phyloP scores from a whole-genome alignment of 1,140 invertebrate species.

The Teleogryllus occipitalis region DNA sequence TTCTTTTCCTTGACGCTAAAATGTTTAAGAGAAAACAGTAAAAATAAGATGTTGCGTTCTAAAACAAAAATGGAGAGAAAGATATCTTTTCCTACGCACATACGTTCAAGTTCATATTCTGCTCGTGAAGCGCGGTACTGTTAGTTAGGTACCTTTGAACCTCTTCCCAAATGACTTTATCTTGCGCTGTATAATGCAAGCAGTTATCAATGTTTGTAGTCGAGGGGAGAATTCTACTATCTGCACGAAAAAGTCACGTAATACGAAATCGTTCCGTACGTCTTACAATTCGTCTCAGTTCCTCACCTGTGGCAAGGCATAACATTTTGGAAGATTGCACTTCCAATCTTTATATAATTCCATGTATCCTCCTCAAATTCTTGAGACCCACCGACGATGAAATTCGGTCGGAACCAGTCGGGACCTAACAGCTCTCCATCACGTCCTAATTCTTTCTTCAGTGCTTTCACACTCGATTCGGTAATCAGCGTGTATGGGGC shows the following conservation, averaged over 20 bases:
- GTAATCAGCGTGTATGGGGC: not conserved
- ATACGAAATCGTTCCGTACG: not conserved
- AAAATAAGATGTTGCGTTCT: no score
- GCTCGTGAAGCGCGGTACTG: no score
- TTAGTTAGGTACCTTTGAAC: no score
- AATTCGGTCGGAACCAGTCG: constrained; percentile 25
- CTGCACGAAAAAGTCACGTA: not conserved
- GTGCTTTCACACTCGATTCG: not conserved
- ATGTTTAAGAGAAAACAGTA: no score
- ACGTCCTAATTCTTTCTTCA: not conserved
- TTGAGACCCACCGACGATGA: constrained; percentile 48
- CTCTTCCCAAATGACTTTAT: not conserved
- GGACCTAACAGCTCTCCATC: constrained; percentile 38
- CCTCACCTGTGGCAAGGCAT: constrained; percentile 52
- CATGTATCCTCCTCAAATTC: constrained; percentile 59
- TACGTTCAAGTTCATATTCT: no score
- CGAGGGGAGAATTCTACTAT: not conserved
- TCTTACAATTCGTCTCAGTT: no score
- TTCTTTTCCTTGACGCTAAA: no score
- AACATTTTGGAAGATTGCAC: constrained; percentile 47
- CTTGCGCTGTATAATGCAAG: not conserved
- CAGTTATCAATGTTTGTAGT: not conserved
- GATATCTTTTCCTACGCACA: no score
- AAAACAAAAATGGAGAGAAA: no score
- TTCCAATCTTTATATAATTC: constrained; percentile 61